Evolutionary conservation across 2,113 vertebrate species (phyloP).

Genomic region (Trachemys scripta): DNA sequence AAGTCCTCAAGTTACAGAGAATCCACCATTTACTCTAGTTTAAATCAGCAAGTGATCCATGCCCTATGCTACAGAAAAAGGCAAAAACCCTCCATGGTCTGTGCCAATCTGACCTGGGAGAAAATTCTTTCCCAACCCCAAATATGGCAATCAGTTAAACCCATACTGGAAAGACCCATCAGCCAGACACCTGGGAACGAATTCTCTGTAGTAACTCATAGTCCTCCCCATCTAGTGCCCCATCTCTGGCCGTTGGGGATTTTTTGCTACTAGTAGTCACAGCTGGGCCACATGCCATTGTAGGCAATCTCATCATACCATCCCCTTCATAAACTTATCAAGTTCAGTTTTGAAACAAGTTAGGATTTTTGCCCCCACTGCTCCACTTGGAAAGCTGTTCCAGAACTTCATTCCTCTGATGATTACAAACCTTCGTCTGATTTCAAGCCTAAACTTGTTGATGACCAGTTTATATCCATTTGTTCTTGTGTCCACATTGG

Average conservation of each 20-base stretch:
- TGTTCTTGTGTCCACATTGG: not conserved
- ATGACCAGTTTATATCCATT: not conserved
- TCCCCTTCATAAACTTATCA: too few relatives aligned
- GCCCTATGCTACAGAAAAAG: not conserved
- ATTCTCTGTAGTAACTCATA: not conserved
- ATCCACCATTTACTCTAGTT: too few relatives aligned
- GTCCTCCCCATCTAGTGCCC: not conserved
- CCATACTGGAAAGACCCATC: not conserved
- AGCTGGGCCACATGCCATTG: not conserved
- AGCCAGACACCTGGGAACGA: not conserved
- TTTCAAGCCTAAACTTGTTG: not conserved
- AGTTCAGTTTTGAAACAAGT: too few relatives aligned
- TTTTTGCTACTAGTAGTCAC: not conserved
- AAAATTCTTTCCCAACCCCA: not conserved
- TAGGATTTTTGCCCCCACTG: not conserved
- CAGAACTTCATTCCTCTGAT: not conserved
- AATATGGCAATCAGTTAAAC: not conserved
- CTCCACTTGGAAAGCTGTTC: not conserved
- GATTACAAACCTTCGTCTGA: not conserved
- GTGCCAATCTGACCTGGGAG: too few relatives aligned
- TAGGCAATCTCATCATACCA: too few relatives aligned
- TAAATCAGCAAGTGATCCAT: too few relatives aligned
- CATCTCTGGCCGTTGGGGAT: not conserved
- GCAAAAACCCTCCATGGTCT: not conserved
- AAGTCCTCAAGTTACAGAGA: not conserved